These are phyloP conservation scores for Rhynchomys soricoides DNA, from an alignment of 2,113 vertebrate genomes.

Conservation along the genomic window DNA sequence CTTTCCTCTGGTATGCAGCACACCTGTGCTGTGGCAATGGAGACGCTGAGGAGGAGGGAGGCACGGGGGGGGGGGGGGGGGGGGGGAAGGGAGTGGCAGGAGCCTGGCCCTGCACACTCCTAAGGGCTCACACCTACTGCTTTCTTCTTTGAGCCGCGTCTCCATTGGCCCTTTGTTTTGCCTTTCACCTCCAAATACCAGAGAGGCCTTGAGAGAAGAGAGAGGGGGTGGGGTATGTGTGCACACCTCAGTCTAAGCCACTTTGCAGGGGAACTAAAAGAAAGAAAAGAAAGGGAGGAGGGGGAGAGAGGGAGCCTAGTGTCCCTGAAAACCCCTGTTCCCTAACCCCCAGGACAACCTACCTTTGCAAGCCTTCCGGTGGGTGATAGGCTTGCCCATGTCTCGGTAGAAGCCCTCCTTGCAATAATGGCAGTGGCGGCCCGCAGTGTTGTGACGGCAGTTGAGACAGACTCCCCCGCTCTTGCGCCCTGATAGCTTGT, in stretches of 20 bases:
- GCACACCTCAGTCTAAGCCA: neutral
- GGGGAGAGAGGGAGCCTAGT: neutral
- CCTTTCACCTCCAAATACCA: conserved; percentile 79
- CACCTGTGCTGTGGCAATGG: conserved; percentile 84
- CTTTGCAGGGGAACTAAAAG: neutral
- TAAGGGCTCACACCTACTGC: conserved; percentile 76
- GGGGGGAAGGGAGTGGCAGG: neutral
- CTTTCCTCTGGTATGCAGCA: conserved; percentile 82
- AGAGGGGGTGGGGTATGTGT: neutral
- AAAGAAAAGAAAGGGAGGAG: neutral
- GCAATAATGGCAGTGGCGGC: conserved; percentile 98
- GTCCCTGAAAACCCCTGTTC: neutral
- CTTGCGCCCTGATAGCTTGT: conserved; percentile 95
- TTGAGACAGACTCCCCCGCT: conserved; percentile 97
- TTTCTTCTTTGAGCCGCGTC: conserved; percentile 75
- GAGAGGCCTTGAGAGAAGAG: neutral
- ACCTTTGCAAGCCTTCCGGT: conserved; percentile 99
- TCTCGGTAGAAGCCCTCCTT: conserved; percentile 98
- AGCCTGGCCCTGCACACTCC: neutral
- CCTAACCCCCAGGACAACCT: neutral
- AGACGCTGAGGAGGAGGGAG: conserved; percentile 15
- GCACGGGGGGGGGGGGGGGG: neutral
- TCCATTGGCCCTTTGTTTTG: conserved; percentile 85
- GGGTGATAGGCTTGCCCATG: conserved; percentile 96
- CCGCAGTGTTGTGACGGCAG: conserved; percentile 97